phyloP scores from a whole-genome alignment of 2,797 vertebrate species.

The Arremon brunneinucha region DNA sequence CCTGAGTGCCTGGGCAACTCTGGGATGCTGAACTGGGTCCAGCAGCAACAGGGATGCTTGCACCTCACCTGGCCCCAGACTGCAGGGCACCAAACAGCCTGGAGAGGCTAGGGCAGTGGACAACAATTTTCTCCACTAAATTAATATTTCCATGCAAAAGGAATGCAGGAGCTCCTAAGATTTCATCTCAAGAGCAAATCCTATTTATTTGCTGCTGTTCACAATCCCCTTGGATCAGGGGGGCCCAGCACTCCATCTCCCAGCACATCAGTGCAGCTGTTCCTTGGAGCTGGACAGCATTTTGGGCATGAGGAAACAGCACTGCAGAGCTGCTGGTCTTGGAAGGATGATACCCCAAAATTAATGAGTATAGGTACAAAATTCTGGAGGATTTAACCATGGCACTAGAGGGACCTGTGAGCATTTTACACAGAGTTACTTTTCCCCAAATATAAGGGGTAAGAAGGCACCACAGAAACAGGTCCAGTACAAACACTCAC shows the following conservation, averaged over 20 bases:
- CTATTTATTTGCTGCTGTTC: not conserved
- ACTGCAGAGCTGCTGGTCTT: not conserved
- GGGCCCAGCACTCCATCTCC: not conserved
- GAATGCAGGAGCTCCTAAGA: not conserved
- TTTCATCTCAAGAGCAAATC: not conserved
- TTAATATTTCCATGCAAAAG: not conserved
- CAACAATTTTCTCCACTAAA: not conserved
- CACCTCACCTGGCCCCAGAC: not conserved
- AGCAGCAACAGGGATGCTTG: not conserved
- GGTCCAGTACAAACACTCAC: not conserved
- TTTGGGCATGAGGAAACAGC: not conserved
- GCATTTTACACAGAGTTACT: not conserved
- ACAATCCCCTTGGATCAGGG: too few relatives aligned
- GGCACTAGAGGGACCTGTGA: not conserved
- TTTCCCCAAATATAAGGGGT: not conserved
- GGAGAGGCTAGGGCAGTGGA: not conserved
- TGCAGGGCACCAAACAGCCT: not conserved
- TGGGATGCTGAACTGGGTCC: not conserved
- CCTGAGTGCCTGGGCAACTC: rapidly evolving
- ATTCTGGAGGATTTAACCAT: not conserved
- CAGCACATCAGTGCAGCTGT: not conserved
- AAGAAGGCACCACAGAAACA: not conserved
- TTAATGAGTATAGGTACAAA: not conserved
- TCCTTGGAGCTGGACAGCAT: not conserved
- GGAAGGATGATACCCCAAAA: not conserved